Evolutionary conservation across 2,113 vertebrate species (phyloP), one percentile per base, ranked within the genome.

Genomic region (Nettapus auritus): DNA sequence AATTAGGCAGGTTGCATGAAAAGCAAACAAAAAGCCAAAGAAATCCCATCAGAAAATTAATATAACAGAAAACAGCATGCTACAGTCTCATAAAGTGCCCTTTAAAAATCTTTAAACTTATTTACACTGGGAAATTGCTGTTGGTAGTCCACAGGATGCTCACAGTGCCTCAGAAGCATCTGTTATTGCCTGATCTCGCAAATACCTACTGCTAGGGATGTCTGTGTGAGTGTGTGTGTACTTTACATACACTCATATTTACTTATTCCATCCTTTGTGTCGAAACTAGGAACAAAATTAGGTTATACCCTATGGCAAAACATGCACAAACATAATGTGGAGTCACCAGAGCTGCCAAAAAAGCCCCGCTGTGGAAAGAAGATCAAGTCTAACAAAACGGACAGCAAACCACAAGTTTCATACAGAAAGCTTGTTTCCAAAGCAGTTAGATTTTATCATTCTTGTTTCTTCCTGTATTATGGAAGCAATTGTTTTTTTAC

Each of bases 361-460:
- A 85, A 59, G 71, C 52, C 67, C 57, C 1, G 5, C 60, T 96
- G 68, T 53, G 89, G 73, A 94, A 87, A 81, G 57, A 81, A 88
- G 77, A 87, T 89, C 93, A 93, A 73, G 84, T 33, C 56, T 87
- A 68, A 42, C 28, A 63, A 92, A 95, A 89, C 18, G 50, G 48
- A 95, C 62, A 95, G 68, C 84, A 96, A 96, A 87, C 95, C 92
- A 78, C 84, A 93, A 83, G 52, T 93, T 93, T 82, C 90, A 62
- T 75, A 53, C 33, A 62, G 88, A 93, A 90, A 56, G 53, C 78
- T 95, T 90, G 86, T 92, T 82, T 15, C 71, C 75, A 86, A 53
- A 53, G 68, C 68, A 94, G 59, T 94, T 63, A 96, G 83, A 96
- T 96, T 96, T 97, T 97, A 96, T 95, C 95, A 87, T 82, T 81